Conservation (phyloP, 2,888 invertebrate species). For the Nemotelus pantherinus region DNA sequence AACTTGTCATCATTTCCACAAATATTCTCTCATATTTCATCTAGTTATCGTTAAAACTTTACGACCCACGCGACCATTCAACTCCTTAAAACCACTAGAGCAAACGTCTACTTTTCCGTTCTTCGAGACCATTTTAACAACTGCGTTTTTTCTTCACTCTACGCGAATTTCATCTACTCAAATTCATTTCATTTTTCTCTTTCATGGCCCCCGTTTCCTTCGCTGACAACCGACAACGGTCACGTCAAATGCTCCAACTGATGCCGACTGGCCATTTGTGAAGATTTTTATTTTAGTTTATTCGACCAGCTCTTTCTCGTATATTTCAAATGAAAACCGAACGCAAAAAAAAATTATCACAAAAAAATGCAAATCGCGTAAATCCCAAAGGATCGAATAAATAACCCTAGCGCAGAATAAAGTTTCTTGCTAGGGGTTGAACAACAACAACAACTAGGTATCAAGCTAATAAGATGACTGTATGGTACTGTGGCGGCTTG, state of each 20-base stretch:
- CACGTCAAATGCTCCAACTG: background rate
- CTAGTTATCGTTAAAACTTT: too few species aligned
- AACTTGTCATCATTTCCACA: too few species aligned
- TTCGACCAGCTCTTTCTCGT: background rate
- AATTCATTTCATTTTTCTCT: background rate
- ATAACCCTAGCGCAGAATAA: constrained; percentile 11
- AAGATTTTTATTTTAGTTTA: background rate
- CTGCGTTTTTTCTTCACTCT: background rate
- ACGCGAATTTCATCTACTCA: background rate
- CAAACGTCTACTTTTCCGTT: too few species aligned
- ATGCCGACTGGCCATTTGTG: background rate
- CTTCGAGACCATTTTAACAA: background rate
- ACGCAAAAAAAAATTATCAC: constrained; percentile 13
- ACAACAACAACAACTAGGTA: background rate
- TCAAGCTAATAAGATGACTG: constrained; percentile 13
- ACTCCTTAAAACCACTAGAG: too few species aligned
- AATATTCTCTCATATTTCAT: too few species aligned
- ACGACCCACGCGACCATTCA: too few species aligned
- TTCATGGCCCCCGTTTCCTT: background rate
- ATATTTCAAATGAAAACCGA: background rate
- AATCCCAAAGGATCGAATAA: constrained; percentile 33
- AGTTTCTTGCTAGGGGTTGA: background rate
- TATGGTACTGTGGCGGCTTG: background rate
- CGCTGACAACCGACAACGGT: background rate
- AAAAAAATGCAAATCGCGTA: constrained; percentile 38